These are phyloP conservation scores for Timema podura DNA, from an alignment of 2,888 invertebrate genomes.

Conservation along the genomic window DNA sequence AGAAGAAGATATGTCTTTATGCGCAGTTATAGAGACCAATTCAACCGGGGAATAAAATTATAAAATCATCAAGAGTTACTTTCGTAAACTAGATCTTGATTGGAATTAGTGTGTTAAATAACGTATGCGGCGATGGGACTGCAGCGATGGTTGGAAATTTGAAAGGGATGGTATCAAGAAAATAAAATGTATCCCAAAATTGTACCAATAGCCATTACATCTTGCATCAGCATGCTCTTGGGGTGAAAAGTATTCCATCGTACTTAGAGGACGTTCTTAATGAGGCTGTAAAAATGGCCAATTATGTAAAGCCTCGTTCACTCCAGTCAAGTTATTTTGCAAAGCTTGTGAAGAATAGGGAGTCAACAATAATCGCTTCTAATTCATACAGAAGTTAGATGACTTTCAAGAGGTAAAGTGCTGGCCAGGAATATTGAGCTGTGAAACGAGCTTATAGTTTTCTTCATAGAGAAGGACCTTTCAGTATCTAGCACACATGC, in stretches of 20 bases:
- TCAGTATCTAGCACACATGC: no score
- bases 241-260: slow-evolving; percentile 11
- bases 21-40: not conserved
- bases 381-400: slow-evolving; percentile 5
- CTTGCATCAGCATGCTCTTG: slow-evolving; percentile 13
- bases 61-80: slow-evolving; percentile 8
- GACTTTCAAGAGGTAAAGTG: not conserved
- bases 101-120: not conserved
- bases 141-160: not conserved
- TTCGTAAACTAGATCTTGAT: not conserved
- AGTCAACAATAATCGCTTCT: not conserved
- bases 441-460: no score
- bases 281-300: slow-evolving; percentile 15
- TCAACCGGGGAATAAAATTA: not conserved
- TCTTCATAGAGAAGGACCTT: no score
- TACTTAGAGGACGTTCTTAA: slow-evolving; percentile 13
- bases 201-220: slow-evolving; percentile 8
- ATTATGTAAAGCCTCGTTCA: slow-evolving; percentile 13
- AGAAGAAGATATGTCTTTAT: slow-evolving; percentile 2
- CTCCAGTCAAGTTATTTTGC: not conserved
- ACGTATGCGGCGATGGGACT: not conserved
- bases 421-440: slow-evolving; percentile 6
- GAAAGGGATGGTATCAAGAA: not conserved
- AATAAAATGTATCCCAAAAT: not conserved
- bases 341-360: slow-evolving; percentile 10